Evolutionary conservation across 2,797 vertebrate species (phyloP).

Genomic region (Salarias fasciatus): DNA sequence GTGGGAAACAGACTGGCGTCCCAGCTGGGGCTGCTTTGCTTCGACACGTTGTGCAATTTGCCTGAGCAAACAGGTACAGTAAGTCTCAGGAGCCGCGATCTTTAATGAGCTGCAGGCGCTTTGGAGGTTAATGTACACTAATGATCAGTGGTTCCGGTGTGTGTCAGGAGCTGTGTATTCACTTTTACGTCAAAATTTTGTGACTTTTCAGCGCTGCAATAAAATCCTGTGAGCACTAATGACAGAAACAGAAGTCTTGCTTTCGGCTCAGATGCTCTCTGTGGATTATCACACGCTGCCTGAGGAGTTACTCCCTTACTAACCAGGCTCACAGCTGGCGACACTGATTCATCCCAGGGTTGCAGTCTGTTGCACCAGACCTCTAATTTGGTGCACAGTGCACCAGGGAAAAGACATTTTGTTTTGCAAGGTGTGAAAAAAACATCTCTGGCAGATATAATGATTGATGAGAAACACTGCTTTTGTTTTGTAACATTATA

Average conservation of each 20-base stretch:
- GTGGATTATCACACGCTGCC: background rate
- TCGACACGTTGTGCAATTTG: constrained; percentile 13
- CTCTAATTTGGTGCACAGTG: background rate
- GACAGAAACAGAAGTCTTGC: background rate
- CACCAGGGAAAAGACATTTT: background rate
- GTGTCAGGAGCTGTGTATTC: background rate
- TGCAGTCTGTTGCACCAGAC: constrained; percentile 36
- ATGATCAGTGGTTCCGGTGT: background rate
- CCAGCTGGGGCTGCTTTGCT: constrained; percentile 19
- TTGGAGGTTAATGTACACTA: background rate
- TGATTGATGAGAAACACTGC: too few species aligned
- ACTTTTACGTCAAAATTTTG: background rate
- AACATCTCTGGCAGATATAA: too few species aligned
- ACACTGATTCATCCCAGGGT: constrained; percentile 22
- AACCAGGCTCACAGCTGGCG: constrained; percentile 10
- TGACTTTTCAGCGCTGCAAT: too few species aligned
- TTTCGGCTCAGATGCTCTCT: constrained; percentile 19
- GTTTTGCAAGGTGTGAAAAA: too few species aligned
- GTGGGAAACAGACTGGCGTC: constrained; percentile 1
- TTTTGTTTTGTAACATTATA: too few species aligned
- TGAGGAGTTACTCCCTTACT: background rate
- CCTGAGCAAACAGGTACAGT: background rate
- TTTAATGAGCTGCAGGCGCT: constrained; percentile 17
- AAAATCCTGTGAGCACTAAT: too few species aligned
- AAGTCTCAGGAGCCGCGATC: constrained; percentile 1